Base-by-base conservation (phyloP, 1,140 invertebrate genomes). In the Drosophila pandora region DNA sequence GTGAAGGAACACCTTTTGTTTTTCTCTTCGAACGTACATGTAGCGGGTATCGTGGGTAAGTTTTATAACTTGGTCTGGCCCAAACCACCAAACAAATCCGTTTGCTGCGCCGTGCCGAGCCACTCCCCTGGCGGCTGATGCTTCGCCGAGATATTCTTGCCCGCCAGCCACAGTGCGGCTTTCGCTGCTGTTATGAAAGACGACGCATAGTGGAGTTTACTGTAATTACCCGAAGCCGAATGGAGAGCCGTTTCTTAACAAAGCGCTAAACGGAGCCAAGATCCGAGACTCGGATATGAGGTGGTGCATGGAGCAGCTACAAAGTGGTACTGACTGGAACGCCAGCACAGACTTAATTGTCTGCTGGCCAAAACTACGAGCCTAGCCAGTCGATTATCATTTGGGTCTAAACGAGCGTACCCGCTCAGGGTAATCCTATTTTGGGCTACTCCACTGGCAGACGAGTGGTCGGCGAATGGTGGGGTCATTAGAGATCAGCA, bases 31-130 rank as follows among this genome's bases (percentile, higher is more conserved):
- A 59, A 37, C 54, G 30, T 28, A 28, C 25, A 28, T 28, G 25
- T 28, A 28, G 79, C 71, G 63, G 67, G 76, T 83, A 83, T 58
- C 57, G 48, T 74, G 63, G 74, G 60, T 83, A 63, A 74, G 68
- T 73, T 73, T 79, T 73, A 57, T 74, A 61, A 76, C 50, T 59
- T 53, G 68, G 34, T 13, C 13, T 53, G 68, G 34, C 41, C 41
- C 4, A 47, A 47, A 47, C 43, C 39, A 12, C 39, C 39, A 43
- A 37, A 37, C 34, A 6, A n/a, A 43, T 13, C 32, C 55, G 37
- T 17, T 39, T 10, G 21, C 7, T 21, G 6, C 12, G 8, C 17
- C 17, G 39, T 9, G 8, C 23, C 3, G 62, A 50, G 13, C 41
- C 47, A 59, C 55, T 54, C 71, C 45, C 53, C 60, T 6, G 17